Evolutionary conservation across 2,888 invertebrate species (phyloP).

Genomic region (Hirtodrosophila histrioides): DNA sequence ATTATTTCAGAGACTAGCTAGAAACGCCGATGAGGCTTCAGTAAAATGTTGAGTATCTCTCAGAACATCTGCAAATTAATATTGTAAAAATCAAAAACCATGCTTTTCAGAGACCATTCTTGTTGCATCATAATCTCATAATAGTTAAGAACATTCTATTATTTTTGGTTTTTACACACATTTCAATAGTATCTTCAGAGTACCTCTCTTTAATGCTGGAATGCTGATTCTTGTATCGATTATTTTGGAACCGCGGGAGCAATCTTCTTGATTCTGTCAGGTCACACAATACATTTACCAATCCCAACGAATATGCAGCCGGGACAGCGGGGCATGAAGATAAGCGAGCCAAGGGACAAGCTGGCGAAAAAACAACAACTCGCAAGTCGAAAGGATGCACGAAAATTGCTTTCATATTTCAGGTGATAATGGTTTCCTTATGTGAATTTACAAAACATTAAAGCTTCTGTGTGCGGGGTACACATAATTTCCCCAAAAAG

Average conservation of each 20-base stretch:
- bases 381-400: constrained; percentile 62
- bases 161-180: neutral
- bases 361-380: constrained; percentile 20
- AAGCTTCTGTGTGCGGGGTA: constrained; percentile 69
- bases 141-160: too few species aligned
- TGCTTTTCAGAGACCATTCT: too few species aligned
- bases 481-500: constrained; percentile 82
- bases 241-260: neutral
- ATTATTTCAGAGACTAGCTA: too few species aligned
- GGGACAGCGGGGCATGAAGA: constrained; percentile 22
- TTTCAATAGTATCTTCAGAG: too few species aligned
- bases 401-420: constrained; percentile 82
- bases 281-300: constrained; percentile 9
- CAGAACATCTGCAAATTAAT: too few species aligned
- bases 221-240: constrained; percentile 14
- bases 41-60: too few species aligned
- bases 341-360: constrained; percentile 42
- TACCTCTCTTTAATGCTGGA: too few species aligned
- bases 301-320: neutral
- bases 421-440: constrained; percentile 83
- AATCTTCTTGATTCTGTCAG: neutral
- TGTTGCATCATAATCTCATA: too few species aligned
- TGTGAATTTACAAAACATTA: constrained; percentile 83
- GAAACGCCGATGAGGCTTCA: too few species aligned
- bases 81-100: too few species aligned